A percentile compares a stretch with the other conserved stretches of the same genome.
Evolutionary conservation across 1,140 invertebrate species (phyloP).

Genomic region (Thereuonema tuberculata): DNA sequence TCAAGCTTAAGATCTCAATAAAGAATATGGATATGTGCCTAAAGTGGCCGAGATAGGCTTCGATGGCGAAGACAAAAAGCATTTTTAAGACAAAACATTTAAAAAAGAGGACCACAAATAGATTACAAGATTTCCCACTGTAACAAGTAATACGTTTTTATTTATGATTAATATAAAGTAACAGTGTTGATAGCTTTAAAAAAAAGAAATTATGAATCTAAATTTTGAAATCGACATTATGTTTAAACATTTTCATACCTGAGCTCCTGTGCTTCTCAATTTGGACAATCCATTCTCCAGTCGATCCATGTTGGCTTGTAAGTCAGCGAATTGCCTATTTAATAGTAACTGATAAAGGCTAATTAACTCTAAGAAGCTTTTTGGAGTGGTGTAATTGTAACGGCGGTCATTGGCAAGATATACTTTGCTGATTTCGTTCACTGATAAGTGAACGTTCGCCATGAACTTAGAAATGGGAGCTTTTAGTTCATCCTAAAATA

Average conservation of each 20-base stretch:
- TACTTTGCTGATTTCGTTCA: constrained; percentile 71
- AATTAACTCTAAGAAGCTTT: constrained; percentile 92
- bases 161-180: no score
- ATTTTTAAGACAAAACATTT: no score
- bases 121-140: no score
- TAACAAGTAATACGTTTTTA: no score
- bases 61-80: no score
- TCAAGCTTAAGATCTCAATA: no score
- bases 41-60: no score
- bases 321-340: constrained; percentile 60
- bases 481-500: constrained; percentile 41
- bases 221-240: no score
- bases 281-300: constrained; percentile 90
- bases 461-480: constrained; percentile 80
- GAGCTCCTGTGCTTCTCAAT: constrained; percentile 64
- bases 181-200: no score
- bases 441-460: constrained; percentile 85
- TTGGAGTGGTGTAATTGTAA: constrained; percentile 94
- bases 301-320: constrained; percentile 65
- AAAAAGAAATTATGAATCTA: no score
- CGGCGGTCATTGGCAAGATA: constrained; percentile 79
- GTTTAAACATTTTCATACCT: constrained; percentile 53
- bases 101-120: no score
- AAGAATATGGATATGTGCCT: no score
- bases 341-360: constrained; percentile 78